Base-by-base conservation (phyloP, 2,888 invertebrate species). In the Hedya salicella region DNA sequence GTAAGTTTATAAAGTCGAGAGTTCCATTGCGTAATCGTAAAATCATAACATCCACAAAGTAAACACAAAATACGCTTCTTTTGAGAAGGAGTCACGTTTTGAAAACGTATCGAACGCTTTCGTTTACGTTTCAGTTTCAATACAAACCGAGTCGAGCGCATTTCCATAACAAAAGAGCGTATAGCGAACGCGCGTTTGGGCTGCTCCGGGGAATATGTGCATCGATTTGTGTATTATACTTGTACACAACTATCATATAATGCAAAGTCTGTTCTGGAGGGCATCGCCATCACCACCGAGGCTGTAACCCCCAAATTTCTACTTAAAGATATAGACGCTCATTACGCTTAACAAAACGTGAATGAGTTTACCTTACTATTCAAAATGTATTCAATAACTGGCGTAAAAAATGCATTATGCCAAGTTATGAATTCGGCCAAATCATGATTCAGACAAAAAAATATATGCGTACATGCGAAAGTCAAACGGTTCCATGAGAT, bases 71-170 rank as follows among this genome's bases (percentile, higher is more conserved):
- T 25, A 25, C 16, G 3, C 13, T 39, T 14, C 61, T 21, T 57
- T 63, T 50, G 32, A 21, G 36, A 48, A 48, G 36, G 3, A 32
- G 44, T 64, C 57, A 36, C 21, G 57, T 57, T 64, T 64, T 59
- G 42, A 36, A 50, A 63, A 63, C 56, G 42, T 40, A 49, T 63
- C 44, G 25, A 64, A 57, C 42, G 32, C 64, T 49, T 64, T 64
- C 57, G 50, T 44, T 50, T 42, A 30, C 56, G 32, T 57, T 64
- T 64, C 57, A 59, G 50, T n/a, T 57, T 48, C 9, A 44, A 49
- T 49, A 49, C 30, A 25, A 25, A 30, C 3, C 16, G 25, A 25
- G 6, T 25, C 25, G 25, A 25, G 25, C 1, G 36, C 8, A 16
- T 62, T 63, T 57, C 21, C 64, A 59, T 59, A 50, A 64, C 64